Evolutionary conservation across 2,888 invertebrate species (phyloP), one percentile per base, ranked within the genome.

Genomic region (Cryptocheilus praepositus): DNA sequence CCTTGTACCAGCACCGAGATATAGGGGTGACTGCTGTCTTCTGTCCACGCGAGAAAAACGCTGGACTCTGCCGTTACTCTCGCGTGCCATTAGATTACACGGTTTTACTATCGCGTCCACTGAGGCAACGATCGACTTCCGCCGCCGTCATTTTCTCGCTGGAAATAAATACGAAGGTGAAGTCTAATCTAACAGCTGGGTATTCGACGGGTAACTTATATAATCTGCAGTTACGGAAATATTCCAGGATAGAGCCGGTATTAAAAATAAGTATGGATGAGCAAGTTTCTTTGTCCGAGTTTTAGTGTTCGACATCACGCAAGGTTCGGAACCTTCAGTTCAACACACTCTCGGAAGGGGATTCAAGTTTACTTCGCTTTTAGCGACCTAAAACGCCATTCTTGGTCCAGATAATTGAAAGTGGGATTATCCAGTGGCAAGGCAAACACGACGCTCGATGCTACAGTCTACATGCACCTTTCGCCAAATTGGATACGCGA

Each of bases 61-160:
- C 21, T 36, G 21, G 56, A 49, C 16, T 8, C 44, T 56, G 44
- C 58, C 46, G 49, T 51, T 46, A 60, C 63, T 54, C 49, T 62
- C 58, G 52, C 28, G 13, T 1, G 25, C 58, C 65, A 65, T 71
- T 73, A 75, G 66, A 71, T 69, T 73, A 75, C 76, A 73, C 57
- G 73, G 49, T 73, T 73, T 76, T 63, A 64, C 70, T 73, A 58
- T 69, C 64, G 54, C 62, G 43, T 43, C 22, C 53, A 53, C 52
- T 21, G 18, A n/a, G 7, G 22, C 46, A 22, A 46, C 36, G 36
- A 36, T 36, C 36, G 36, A 36, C 36, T 36, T 25, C 25, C 2
- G 3, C 36, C 7, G 11, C 11, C 36, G 36, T 7, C 36, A 7
- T 36, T 36, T 36, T 36, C 36, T 36, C 11, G 11, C 11, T 11